phyloP scores from a whole-genome alignment of 2,797 vertebrate species.

The Lophotriccus pileatus region DNA sequence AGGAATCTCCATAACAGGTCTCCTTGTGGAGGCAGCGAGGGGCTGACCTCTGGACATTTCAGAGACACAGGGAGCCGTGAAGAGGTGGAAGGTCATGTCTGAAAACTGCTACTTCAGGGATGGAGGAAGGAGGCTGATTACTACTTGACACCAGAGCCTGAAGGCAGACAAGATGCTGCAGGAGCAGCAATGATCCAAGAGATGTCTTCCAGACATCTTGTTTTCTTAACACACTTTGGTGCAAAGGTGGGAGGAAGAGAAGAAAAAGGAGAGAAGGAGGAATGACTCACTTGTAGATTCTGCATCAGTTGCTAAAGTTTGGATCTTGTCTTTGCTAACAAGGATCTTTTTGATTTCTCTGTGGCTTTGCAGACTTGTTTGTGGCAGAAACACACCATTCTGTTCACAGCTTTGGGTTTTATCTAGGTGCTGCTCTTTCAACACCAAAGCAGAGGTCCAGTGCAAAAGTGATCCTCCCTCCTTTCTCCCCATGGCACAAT shows the following conservation, averaged over 20 bases:
- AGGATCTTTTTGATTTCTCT: neutral
- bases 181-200: neutral
- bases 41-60: neutral
- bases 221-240: neutral
- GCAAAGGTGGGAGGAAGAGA: neutral
- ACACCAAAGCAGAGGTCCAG: neutral
- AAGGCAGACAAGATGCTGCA: conserved; percentile 20
- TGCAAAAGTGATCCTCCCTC: neutral
- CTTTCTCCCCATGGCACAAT: fast-evolving
- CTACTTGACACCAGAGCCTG: neutral
- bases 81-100: neutral
- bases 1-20: conserved; percentile 15
- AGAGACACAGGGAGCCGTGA: neutral
- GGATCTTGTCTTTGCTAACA: neutral
- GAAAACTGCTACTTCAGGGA: neutral
- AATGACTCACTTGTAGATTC: neutral
- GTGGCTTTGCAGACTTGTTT: neutral
- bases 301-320: neutral
- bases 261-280: neutral
- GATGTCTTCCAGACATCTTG: neutral
- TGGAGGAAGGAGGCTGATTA: neutral
- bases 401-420: neutral
- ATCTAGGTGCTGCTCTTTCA: neutral
- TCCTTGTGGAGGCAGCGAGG: neutral
- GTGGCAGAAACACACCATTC: neutral